These are phyloP conservation scores for Hirtodrosophila trivittata DNA, from an alignment of 2,888 invertebrate genomes.

Conservation along the genomic window DNA sequence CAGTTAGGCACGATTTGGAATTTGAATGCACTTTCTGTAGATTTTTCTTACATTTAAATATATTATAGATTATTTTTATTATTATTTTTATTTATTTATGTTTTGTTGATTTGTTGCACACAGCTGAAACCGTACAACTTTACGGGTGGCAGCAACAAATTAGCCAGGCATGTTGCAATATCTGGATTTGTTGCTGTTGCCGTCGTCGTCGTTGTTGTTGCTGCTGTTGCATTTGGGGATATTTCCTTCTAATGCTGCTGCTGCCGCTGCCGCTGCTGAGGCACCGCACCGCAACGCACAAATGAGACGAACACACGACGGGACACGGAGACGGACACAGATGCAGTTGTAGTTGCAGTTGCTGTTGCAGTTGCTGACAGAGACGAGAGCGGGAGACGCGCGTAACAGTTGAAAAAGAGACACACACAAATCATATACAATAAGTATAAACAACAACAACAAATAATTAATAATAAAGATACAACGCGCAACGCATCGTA, in stretches of 20 bases:
- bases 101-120: conserved; percentile 26
- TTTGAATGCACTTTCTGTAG: conserved; percentile 67
- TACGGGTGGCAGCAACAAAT: conserved; percentile 45
- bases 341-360: neutral
- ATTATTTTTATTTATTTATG: conserved; percentile 27
- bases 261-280: neutral
- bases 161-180: conserved; percentile 70
- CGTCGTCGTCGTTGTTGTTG: conserved; percentile 16
- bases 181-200: conserved; percentile 38
- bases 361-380: neutral
- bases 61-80: conserved; percentile 18
- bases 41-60: conserved; percentile 39
- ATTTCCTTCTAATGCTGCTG: conserved; percentile 26
- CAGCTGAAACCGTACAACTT: conserved; percentile 73
- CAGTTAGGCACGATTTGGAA: conserved; percentile 75
- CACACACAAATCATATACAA: conserved; percentile 57
- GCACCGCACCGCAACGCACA: conserved; percentile 7
- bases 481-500: conserved; percentile 80
- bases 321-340: conserved; percentile 13
- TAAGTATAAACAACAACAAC: conserved; percentile 74
- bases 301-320: conserved; percentile 1
- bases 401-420: conserved; percentile 42
- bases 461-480: conserved; percentile 79
- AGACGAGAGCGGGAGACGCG: neutral
- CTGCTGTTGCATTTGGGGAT: conserved; percentile 28